Conservation (phyloP, 2,797 vertebrate species). For the Ctenopoma kingsleyae region DNA sequence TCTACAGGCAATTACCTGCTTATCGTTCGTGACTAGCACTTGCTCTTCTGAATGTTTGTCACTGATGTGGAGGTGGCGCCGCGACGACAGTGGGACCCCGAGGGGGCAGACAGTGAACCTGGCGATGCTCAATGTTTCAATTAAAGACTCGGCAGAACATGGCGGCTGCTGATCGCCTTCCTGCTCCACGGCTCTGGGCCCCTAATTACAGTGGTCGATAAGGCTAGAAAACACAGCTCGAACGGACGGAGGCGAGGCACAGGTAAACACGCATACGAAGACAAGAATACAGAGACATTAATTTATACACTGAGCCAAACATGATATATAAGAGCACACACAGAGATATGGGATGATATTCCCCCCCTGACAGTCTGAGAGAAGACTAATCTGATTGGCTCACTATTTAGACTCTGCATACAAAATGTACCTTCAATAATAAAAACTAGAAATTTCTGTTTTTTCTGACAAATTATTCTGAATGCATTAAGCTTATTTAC, state of each 20-base stretch:
- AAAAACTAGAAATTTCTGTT: not conserved
- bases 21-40: constrained; percentile 69
- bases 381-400: constrained; percentile 24
- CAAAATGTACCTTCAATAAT: not conserved
- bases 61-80: constrained; percentile 46
- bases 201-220: constrained; percentile 75
- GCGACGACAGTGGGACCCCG: constrained; percentile 48
- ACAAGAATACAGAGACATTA: constrained; percentile 25
- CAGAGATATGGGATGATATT: constrained; percentile 15
- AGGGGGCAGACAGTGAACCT: constrained; percentile 34
- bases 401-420: not conserved
- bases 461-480: not conserved
- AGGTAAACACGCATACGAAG: constrained; percentile 53
- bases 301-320: constrained; percentile 12
- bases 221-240: constrained; percentile 59
- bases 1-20: constrained; percentile 78
- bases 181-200: constrained; percentile 58
- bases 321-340: not conserved
- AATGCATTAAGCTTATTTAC: constrained; percentile 10
- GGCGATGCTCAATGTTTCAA: constrained; percentile 73
- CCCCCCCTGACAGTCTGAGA: constrained; percentile 14
- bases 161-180: constrained; percentile 64
- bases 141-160: constrained; percentile 71
- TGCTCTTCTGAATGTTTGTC: constrained; percentile 71
- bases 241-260: constrained; percentile 45